Conservation (phyloP, 2,797 vertebrate species). For the Apodemus agrarius region DNA sequence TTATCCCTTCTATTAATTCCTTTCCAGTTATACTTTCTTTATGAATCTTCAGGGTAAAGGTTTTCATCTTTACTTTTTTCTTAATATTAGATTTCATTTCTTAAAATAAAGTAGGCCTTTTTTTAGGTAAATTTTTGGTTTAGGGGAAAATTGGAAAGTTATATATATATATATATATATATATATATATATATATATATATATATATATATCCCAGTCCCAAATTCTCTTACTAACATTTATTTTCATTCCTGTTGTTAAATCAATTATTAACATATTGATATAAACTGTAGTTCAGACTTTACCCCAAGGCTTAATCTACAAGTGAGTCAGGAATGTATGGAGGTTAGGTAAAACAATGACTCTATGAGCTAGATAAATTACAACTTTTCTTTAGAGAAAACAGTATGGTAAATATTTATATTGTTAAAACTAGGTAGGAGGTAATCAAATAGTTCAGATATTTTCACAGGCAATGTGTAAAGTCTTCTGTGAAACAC, state of each 20-base stretch:
- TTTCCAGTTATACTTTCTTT: not conserved
- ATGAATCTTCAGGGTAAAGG: not conserved
- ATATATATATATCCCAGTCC: not conserved
- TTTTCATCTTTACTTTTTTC: not conserved
- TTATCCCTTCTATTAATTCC: not conserved
- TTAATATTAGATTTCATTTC: not conserved
- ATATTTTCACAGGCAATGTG: not conserved
- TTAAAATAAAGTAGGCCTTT: not conserved
- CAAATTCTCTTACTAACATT: not conserved
- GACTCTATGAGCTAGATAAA: not conserved
- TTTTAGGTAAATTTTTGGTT: not conserved
- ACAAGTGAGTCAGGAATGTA: not conserved
- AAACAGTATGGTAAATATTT: slow-evolving; percentile 19
- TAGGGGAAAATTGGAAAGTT: slow-evolving; percentile 16
- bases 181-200: no score
- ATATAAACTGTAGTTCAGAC: not conserved
- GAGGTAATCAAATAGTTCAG: not conserved
- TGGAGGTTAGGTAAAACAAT: not conserved
- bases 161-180: no score
- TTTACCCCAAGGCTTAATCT: not conserved
- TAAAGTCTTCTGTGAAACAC: not conserved
- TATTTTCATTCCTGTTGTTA: not conserved
- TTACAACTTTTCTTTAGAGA: not conserved
- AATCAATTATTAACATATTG: not conserved
- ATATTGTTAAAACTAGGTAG: not conserved